A percentile compares a stretch with the other conserved stretches of the same genome.
These are phyloP conservation scores for Carabus problematicus DNA, from an alignment of 2,888 invertebrate species.

Conservation along the genomic window DNA sequence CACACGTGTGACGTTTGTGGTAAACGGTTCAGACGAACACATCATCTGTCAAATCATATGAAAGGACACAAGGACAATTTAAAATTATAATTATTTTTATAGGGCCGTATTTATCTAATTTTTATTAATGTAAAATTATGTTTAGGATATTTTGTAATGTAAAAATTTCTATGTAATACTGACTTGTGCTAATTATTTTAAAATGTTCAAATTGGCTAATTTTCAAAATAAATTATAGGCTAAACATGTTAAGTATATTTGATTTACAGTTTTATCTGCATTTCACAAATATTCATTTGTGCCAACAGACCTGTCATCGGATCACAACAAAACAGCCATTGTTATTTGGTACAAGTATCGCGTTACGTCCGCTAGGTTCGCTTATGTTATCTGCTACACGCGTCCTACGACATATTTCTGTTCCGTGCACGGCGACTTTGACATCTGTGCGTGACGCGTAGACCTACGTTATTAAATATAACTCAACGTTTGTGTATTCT, in stretches of 20 bases:
- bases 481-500: constrained; percentile 53
- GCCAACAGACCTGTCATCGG: too few species aligned
- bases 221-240: too few species aligned
- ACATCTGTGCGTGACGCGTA: constrained; percentile 35
- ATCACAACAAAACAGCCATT: not conserved
- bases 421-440: constrained; percentile 43
- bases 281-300: too few species aligned
- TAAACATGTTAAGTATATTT: too few species aligned
- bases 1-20: constrained; percentile 47
- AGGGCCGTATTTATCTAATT: not conserved
- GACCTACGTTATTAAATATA: constrained; percentile 39
- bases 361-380: constrained; percentile 43
- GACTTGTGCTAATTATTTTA: too few species aligned
- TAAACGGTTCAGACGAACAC: constrained; percentile 47
- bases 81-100: not conserved
- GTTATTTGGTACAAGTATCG: constrained; percentile 34
- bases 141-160: constrained; percentile 9
- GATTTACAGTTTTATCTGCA: too few species aligned
- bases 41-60: constrained; percentile 49
- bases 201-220: too few species aligned
- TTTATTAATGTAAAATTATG: constrained; percentile 19
- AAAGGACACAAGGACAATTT: constrained; percentile 45
- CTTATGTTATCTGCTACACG: constrained; percentile 31
- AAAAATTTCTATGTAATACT: not conserved
- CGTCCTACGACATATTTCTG: constrained; percentile 34